Percentiles rank a stretch among this genome's conserved stretches.
phyloP scores from a whole-genome alignment of 2,113 vertebrate species.

The Pelecanoides urinatrix region DNA sequence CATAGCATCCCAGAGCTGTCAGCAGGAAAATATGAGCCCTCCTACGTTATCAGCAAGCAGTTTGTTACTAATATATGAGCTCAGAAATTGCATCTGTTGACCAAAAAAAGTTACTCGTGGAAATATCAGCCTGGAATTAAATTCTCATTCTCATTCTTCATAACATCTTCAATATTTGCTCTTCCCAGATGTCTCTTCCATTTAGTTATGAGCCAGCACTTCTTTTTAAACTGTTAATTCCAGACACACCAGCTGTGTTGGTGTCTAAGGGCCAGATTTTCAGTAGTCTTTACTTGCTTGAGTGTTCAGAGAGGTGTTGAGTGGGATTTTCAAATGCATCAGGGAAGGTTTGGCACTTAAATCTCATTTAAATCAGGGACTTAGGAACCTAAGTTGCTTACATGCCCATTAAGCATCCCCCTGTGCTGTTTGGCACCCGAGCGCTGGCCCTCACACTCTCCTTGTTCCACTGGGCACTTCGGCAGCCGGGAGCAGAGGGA shows the following conservation, averaged over 20 bases:
- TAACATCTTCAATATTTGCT: background rate
- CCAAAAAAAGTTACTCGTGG: background rate
- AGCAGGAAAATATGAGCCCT: background rate
- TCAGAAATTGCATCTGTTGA: background rate
- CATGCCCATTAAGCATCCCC: background rate
- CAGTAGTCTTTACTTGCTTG: background rate
- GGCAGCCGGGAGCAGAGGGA: background rate
- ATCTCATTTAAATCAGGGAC: background rate
- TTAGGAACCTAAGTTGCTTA: background rate
- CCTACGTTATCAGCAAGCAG: background rate
- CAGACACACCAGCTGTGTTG: background rate
- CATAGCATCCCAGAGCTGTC: background rate
- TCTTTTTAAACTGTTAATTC: constrained; percentile 9
- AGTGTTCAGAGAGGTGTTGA: background rate
- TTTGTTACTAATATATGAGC: background rate
- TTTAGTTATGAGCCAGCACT: constrained; percentile 11
- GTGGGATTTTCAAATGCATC: constrained; percentile 5
- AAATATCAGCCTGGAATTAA: constrained; percentile 1
- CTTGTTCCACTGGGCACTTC: background rate
- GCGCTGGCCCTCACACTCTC: rapidly evolving
- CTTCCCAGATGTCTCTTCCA: constrained; percentile 7
- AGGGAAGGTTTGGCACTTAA: background rate
- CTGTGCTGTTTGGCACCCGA: background rate
- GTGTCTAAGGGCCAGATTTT: constrained; percentile 2
- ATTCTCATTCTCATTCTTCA: background rate